Evolutionary conservation across 2,888 invertebrate genomes (phyloP).

Genomic region (Pasiphila rectangulata): DNA sequence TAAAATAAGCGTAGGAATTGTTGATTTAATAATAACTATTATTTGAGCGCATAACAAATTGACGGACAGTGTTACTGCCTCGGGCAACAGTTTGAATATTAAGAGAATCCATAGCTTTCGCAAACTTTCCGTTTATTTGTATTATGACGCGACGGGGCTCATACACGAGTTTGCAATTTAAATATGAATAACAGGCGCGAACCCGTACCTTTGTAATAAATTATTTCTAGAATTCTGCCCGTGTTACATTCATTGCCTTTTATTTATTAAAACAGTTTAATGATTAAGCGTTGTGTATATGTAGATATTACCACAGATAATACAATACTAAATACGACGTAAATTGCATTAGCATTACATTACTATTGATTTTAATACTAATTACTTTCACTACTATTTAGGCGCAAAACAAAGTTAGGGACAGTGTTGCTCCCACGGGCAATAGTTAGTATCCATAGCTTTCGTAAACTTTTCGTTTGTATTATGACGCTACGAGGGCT

Average conservation of each 20-base stretch:
- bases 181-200: conserved; percentile 46
- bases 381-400: too few relatives aligned
- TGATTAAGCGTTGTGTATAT: conserved; percentile 14
- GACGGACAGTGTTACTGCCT: too few relatives aligned
- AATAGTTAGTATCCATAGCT: conserved; percentile 15
- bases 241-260: conserved; percentile 28
- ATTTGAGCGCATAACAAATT: too few relatives aligned
- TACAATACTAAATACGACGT: too few relatives aligned
- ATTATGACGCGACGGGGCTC: conserved; percentile 33
- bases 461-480: conserved; percentile 26
- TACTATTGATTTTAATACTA: too few relatives aligned
- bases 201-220: conserved; percentile 43
- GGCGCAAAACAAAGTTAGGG: too few relatives aligned
- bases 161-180: conserved; percentile 37
- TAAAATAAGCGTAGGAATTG: too few relatives aligned
- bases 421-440: too few relatives aligned
- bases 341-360: too few relatives aligned
- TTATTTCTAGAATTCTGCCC: conserved; percentile 40
- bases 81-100: background rate
- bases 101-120: conserved; percentile 18
- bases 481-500: conserved; percentile 33
- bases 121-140: conserved; percentile 27
- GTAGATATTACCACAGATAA: too few relatives aligned
- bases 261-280: conserved; percentile 23
- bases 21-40: too few relatives aligned